Evolutionary conservation across 2,888 invertebrate species (phyloP), one percentile per base, ranked within the genome.

Genomic region (Crematogaster levior): DNA sequence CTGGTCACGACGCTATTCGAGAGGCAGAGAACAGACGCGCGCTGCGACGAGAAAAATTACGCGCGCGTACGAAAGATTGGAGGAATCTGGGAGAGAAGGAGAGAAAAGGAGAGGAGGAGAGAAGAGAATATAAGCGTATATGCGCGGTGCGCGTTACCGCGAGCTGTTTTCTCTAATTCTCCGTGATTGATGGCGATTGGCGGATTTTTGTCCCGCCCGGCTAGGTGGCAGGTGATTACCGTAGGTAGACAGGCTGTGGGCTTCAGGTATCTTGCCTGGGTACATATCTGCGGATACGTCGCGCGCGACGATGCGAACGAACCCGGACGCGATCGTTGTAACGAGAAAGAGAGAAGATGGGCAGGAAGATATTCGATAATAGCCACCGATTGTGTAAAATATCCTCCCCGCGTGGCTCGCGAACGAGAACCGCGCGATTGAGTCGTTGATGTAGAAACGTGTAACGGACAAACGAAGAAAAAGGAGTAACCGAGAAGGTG

Each of bases 131-230:
- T 40, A 70, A 65, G 75, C 30, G 30, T 43, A 43, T 60, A 66
- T 75, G 82, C 82, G 85, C 84, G 85, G 74, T 84, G 82, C 77
- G 73, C 81, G 81, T 85, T 85, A 85, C 83, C 85, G 79, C 83
- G 84, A 84, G 75, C 84, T 81, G 88, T 92, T 91, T 91, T 92
- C 90, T 93, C 92, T 91, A 90, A 93, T 93, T 93, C 92, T 85
- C 81, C 83, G 85, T 93, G 93, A 92, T 93, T 93, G 92, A 92
- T 93, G 91, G 91, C 89, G 93, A 91, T 91, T 90, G 90, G 88
- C 51, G 86, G 82, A 91, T 90, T 92, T 92, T 93, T 92, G 77
- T 83, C 85, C 73, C 43, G n/a, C 34, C 73, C 81, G 61, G 75
- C 85, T 63, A 85, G 90, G 87, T 90, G 91, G 87, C 91, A 91